phyloP scores from a whole-genome alignment of 1,140 invertebrate species.

The Oreohelix idahoensis region DNA sequence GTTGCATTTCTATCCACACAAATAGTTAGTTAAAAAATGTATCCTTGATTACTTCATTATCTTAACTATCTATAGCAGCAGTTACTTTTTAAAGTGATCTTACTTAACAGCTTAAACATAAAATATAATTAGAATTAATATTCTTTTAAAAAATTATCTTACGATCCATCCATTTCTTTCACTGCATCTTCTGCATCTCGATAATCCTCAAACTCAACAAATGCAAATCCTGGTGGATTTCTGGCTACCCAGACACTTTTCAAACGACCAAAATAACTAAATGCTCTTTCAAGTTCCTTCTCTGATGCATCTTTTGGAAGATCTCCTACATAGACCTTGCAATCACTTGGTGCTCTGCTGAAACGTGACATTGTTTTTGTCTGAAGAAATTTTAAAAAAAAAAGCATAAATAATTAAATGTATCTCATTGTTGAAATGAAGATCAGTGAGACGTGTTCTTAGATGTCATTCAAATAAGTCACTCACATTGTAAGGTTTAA shows the following conservation, averaged over 20 bases:
- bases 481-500: no score
- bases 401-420: no score
- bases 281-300: conserved; percentile 81
- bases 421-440: no score
- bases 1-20: no score
- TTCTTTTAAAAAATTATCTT: conserved; percentile 28
- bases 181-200: conserved; percentile 84
- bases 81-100: no score
- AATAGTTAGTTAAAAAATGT: no score
- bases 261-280: conserved; percentile 93
- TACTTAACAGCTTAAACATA: no score
- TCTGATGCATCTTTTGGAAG: conserved; percentile 75
- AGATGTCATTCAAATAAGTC: no score
- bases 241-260: conserved; percentile 95
- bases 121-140: no score
- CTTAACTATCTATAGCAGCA: no score
- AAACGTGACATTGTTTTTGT: conserved; percentile 53
- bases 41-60: no score
- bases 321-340: conserved; percentile 97
- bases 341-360: conserved; percentile 77
- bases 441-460: no score
- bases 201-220: conserved; percentile 96
- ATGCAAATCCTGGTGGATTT: conserved; percentile 89
- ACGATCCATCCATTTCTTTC: conserved; percentile 67
- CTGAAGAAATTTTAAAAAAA: neutral